A percentile compares a stretch with the other conserved stretches of the same genome.
phyloP scores from a whole-genome alignment of 2,888 invertebrate genomes.

The Cremastinae sp. region DNA sequence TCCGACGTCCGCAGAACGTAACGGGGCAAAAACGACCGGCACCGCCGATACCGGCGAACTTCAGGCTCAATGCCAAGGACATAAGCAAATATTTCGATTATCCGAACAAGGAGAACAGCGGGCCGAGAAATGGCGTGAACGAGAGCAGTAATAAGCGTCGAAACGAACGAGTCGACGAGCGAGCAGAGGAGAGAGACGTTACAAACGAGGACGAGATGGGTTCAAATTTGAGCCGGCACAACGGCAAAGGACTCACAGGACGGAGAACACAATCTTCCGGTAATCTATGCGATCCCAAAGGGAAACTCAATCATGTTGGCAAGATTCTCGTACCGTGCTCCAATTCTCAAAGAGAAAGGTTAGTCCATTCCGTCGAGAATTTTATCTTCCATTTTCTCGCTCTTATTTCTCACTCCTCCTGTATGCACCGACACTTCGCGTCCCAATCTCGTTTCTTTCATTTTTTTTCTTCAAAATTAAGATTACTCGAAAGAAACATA shows the following conservation, averaged over 20 bases:
- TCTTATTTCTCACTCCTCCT: background rate
- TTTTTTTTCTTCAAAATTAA: too few relatives aligned
- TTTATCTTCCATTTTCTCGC: background rate
- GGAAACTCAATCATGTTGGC: constrained; percentile 76
- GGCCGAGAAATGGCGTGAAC: constrained; percentile 72
- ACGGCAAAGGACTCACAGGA: constrained; percentile 87
- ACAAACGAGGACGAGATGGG: constrained; percentile 83
- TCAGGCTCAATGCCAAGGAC: constrained; percentile 73
- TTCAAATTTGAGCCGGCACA: constrained; percentile 89
- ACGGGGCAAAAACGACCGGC: constrained; percentile 64
- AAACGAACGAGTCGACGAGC: constrained; percentile 46
- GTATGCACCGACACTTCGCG: background rate
- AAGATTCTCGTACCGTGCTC: constrained; percentile 78
- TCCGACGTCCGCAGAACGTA: constrained; percentile 67
- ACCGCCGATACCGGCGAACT: constrained; percentile 67
- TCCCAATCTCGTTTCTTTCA: background rate
- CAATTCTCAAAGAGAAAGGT: constrained; percentile 75
- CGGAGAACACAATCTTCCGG: constrained; percentile 88
- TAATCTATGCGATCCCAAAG: constrained; percentile 86
- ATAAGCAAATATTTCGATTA: constrained; percentile 73
- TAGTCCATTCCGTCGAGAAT: constrained; percentile 26
- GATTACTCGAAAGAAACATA: too few relatives aligned
- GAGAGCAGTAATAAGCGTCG: constrained; percentile 37
- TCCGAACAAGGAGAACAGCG: constrained; percentile 75
- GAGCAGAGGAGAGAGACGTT: constrained; percentile 33